Evolutionary conservation across 2,113 vertebrate genomes (phyloP), one percentile per base, ranked within the genome.

Genomic region (Pimephales promelas): DNA sequence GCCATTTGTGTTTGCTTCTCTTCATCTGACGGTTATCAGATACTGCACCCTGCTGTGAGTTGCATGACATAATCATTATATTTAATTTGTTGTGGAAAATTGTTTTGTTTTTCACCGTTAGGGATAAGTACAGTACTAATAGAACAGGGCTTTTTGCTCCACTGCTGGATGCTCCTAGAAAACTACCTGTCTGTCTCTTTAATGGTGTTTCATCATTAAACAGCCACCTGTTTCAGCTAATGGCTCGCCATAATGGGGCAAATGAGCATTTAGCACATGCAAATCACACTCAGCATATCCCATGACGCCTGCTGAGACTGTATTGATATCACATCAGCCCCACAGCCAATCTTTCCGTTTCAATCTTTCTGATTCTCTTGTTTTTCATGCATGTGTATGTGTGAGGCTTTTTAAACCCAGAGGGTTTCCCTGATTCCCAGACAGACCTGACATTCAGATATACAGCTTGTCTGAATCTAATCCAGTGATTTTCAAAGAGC

Each of bases 381-480:
- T 56, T 73, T n/a, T 68, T 20, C 54, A 49, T 36, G 49, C 22
- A 5, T 36, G 73, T 31, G 13, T 74, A n/a, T 57, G 52, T 75
- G 28, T 13, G 43, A 3, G 43, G 43, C 10, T 82, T 26, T 36
- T 10, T 40, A 28, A 87, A 83, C 90, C 91, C 84, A 20, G 26
- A 88, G 87, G 90, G 62, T 70, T 85, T 87, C 28, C 82, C 85
- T 89, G 87, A 87, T 88, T 90, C 78, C 88, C 83, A 89, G 90
- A 90, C 87, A 91, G 86, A 87, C 77, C 78, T 92, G 92, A 90
- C 90, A 92, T 93, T 93, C 90, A 85, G 89, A 85, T 86, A 72
- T 73, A 28, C n/a, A n/a, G 71, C 81, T 81, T 10, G 34, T 86
- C 89, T 85, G 85, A 79, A 91, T 89, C 87, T 89, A 88, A 87